A percentile compares a stretch with the other conserved stretches of the same genome.
These are phyloP conservation scores for Orthonychiurus folsomi DNA, from an alignment of 2,888 invertebrate species.

Conservation along the genomic window DNA sequence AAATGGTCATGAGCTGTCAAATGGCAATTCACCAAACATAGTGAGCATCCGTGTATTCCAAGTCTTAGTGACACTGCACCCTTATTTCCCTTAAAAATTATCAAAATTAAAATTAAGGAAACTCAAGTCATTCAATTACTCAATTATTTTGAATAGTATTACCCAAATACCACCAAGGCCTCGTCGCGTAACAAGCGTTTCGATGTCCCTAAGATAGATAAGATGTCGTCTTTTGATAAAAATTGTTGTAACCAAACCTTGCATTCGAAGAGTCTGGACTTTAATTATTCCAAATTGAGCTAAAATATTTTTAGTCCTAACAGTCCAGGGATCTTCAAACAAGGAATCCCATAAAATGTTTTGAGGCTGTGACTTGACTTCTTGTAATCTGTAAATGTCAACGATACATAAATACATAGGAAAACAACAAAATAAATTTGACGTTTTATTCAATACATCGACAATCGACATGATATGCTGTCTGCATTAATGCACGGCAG, in stretches of 20 bases:
- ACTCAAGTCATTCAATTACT: no score
- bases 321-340: conserved; percentile 77
- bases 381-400: conserved; percentile 59
- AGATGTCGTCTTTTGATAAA: conserved; percentile 72
- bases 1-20: conserved; percentile 81
- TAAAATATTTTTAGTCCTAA: conserved; percentile 32
- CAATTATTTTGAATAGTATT: conserved; percentile 48
- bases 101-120: conserved; percentile 1
- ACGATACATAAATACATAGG: background rate
- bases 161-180: conserved; percentile 90
- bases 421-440: no score
- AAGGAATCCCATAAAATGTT: conserved; percentile 71
- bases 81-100: conserved; percentile 74
- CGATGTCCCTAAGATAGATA: conserved; percentile 70
- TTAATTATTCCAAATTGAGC: conserved; percentile 49
- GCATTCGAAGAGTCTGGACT: conserved; percentile 69
- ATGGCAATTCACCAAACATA: conserved; percentile 83
- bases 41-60: conserved; percentile 75
- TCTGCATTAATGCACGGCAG: no score
- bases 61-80: conserved; percentile 83
- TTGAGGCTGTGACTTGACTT: conserved; percentile 79
- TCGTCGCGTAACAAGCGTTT: conserved; percentile 78
- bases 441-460: no score
- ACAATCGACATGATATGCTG: no score
- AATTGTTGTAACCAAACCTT: conserved; percentile 70